A percentile compares a stretch with the other conserved stretches of the same genome.
Conservation (phyloP, 2,888 invertebrate species). For the Lamellibrachia columna region DNA sequence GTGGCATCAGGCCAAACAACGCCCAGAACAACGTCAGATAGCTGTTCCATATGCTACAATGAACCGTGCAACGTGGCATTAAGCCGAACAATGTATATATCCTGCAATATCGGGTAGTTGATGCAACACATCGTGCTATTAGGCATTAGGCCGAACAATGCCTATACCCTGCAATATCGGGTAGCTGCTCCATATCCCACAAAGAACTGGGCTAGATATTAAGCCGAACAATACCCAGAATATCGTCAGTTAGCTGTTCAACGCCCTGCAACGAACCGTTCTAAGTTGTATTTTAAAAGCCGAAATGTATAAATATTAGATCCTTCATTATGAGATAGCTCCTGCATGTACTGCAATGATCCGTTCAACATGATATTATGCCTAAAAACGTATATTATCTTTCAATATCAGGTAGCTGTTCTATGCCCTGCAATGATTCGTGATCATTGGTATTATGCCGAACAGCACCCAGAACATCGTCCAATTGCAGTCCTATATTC, state of each 20-base stretch:
- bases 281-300: conserved; percentile 34
- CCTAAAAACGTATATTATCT: too few relatives aligned
- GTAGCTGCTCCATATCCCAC: conserved; percentile 66
- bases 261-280: conserved; percentile 51
- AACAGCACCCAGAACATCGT: conserved; percentile 67
- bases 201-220: background rate
- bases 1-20: conserved; percentile 66
- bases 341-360: conserved; percentile 36
- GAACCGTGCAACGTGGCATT: background rate
- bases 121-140: conserved; percentile 58
- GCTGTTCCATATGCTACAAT: conserved; percentile 63
- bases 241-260: background rate
- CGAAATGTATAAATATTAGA: conserved; percentile 65
- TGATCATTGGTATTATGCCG: conserved; percentile 65
- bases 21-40: conserved; percentile 67
- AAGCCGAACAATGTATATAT: conserved; percentile 21
- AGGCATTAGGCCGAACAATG: conserved; percentile 66
- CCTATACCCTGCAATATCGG: conserved; percentile 65
- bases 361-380: too few relatives aligned
- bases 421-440: conserved; percentile 29
- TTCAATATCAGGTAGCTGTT: too few relatives aligned
- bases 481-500: conserved; percentile 64
- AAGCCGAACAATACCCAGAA: conserved; percentile 21
- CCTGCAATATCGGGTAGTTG: background rate
- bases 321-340: conserved; percentile 64